Base-by-base conservation (phyloP, 1,140 invertebrate species). In the Trichomalopsis sarcophagae region DNA sequence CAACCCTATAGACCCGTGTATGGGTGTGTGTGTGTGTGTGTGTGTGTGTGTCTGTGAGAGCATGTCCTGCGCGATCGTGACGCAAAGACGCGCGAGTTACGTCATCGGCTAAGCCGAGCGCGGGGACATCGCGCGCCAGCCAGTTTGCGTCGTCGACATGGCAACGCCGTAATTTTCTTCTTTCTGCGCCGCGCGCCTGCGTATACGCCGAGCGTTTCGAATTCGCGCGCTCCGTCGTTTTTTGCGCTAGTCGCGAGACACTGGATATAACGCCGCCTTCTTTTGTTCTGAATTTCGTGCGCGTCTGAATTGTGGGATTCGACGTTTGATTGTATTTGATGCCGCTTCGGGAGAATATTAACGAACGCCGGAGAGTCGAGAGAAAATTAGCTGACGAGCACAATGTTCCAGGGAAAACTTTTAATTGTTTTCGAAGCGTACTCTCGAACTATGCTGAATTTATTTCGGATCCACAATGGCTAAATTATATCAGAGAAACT, bases 81-180 rank as follows among this genome's bases (percentile, higher is more conserved):
- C 89, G 89, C 89, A 90, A 90, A 89, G 86, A 88, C 86, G 84
- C 84, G 86, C 36, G 71, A 68, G 87, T 90, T 90, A 90, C 89
- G 89, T 90, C 89, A 90, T 88, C 44, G 84, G 87, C 81, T 10
- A n/a, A n/a, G 62, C 17, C 87, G 84, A 87, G 47, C 50, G 74
- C 85, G 76, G 79, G 87, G n/a, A 74, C 76, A 76, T 77, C 66
- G 17, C 83, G 76, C 44, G 76, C 44, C 86, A 82, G 68, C 77
- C 27, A 27, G 1, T 27, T 55, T 23, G 27, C 66, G 74, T 66
- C 81, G 88, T 88, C 82, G 88, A 87, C 88, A 89, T 90, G 89
- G 89, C 86, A 90, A 90, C 89, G 87, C 77, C 81, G 86, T 84
- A 78, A 66, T 82, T 82, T 36, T 82, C 36, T 44, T 23, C 33